These are phyloP conservation scores for Mesocentrotus franciscanus DNA, from an alignment of 53 echinoderm and acorn worm species.

Conservation along the genomic window DNA sequence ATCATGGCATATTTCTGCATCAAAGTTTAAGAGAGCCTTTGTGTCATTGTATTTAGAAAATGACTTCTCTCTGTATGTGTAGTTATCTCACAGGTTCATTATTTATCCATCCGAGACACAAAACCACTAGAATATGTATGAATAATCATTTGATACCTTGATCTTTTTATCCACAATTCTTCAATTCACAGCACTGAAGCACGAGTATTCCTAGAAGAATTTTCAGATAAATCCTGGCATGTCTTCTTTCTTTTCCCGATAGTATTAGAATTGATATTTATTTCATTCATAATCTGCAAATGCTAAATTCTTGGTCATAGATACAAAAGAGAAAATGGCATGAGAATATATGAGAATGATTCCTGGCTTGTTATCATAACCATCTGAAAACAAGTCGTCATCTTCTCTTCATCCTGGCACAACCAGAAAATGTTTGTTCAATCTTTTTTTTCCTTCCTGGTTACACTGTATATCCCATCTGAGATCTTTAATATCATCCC, in stretches of 20 bases:
- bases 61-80: neutral
- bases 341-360: neutral
- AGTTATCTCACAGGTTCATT: neutral
- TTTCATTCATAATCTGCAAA: neutral
- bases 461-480: neutral
- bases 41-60: neutral
- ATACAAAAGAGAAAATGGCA: neutral
- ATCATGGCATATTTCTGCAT: neutral
- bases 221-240: conserved; percentile 7
- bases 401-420: too few relatives aligned
- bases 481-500: neutral
- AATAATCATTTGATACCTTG: conserved; percentile 29
- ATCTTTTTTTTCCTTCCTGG: neutral
- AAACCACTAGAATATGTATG: neutral
- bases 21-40: neutral
- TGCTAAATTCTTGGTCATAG: neutral
- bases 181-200: conserved; percentile 51
- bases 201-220: conserved; percentile 18
- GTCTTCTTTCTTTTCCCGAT: neutral
- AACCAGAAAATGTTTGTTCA: neutral
- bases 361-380: neutral
- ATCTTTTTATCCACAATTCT: conserved; percentile 28
- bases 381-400: neutral
- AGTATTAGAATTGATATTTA: neutral
- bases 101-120: conserved; percentile 10